A percentile compares a stretch with the other conserved stretches of the same genome.
These are phyloP conservation scores for Megalops cyprinoides DNA, from an alignment of 2,797 vertebrate species.

Conservation along the genomic window DNA sequence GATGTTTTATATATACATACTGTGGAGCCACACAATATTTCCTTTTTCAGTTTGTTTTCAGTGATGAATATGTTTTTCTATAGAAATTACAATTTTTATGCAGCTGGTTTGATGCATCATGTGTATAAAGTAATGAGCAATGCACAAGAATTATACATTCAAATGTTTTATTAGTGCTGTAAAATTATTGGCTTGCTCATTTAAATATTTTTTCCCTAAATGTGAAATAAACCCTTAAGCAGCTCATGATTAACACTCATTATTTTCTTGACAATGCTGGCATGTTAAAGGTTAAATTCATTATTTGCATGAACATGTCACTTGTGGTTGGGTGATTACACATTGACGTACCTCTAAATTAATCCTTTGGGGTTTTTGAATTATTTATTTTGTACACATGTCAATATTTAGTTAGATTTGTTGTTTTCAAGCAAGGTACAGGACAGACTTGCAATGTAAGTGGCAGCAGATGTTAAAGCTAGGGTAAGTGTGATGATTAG, in stretches of 20 bases:
- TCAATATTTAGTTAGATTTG: too few species aligned
- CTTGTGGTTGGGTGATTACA: too few species aligned
- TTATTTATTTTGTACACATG: too few species aligned
- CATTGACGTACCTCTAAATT: too few species aligned
- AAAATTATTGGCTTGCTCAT: conserved; percentile 83
- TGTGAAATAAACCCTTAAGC: conserved; percentile 99
- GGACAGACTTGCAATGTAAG: too few species aligned
- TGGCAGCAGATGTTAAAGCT: too few species aligned
- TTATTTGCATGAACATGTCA: conserved; percentile 6
- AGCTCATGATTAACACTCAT: conserved; percentile 90
- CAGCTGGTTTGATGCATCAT: conserved; percentile 89
- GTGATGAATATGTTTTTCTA: too few species aligned
- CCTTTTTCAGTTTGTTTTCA: conserved; percentile 71
- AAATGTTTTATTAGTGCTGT: conserved; percentile 92
- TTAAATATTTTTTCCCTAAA: conserved; percentile 87
- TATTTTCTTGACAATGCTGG: conserved; percentile 56
- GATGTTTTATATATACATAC: conserved; percentile 83
- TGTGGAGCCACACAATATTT: conserved; percentile 89
- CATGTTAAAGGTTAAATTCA: neutral
- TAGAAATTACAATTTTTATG: conserved; percentile 85
- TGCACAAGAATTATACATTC: conserved; percentile 90
- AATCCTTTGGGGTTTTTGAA: too few species aligned
- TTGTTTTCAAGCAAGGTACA: too few species aligned
- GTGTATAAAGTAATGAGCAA: conserved; percentile 83
- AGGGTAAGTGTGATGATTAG: too few species aligned